Conservation (phyloP, 2,888 invertebrate genomes). For the Phortica okadai region DNA sequence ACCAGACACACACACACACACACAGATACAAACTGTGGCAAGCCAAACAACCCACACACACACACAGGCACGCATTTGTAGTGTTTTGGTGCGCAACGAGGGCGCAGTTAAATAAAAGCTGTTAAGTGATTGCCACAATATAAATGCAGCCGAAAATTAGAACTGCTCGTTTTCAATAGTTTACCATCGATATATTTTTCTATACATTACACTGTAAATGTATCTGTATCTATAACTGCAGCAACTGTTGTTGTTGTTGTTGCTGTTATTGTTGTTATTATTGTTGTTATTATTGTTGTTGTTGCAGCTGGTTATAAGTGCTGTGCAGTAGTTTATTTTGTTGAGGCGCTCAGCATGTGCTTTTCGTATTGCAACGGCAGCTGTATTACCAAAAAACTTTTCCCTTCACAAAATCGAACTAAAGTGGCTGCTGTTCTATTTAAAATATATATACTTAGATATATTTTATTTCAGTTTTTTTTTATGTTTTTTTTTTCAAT, state of each 20-base stretch:
- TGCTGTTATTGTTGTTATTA: too few species aligned
- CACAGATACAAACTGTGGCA: not conserved
- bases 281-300: too few species aligned
- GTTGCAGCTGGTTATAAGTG: not conserved
- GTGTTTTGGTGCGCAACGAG: not conserved
- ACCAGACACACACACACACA: not conserved
- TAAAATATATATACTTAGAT: not conserved
- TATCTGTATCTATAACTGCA: constrained; percentile 7
- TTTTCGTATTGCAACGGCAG: not conserved
- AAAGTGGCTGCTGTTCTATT: not conserved
- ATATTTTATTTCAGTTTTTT: not conserved
- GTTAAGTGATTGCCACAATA: constrained; percentile 35
- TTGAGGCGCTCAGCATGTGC: not conserved
- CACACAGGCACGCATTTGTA: not conserved
- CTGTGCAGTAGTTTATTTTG: constrained; percentile 2
- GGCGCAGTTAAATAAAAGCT: not conserved
- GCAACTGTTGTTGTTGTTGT: not conserved
- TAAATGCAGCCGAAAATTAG: constrained; percentile 34
- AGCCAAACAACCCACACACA: not conserved
- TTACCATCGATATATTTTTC: constrained; percentile 28
- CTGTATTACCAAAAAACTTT: not conserved
- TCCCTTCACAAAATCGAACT: constrained; percentile 4
- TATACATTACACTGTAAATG: constrained; percentile 16
- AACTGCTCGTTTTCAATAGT: constrained; percentile 25
- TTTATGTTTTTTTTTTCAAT: not conserved